Evolutionary conservation across 2,888 invertebrate species (phyloP).

Genomic region (Lasioglossum figueresi): DNA sequence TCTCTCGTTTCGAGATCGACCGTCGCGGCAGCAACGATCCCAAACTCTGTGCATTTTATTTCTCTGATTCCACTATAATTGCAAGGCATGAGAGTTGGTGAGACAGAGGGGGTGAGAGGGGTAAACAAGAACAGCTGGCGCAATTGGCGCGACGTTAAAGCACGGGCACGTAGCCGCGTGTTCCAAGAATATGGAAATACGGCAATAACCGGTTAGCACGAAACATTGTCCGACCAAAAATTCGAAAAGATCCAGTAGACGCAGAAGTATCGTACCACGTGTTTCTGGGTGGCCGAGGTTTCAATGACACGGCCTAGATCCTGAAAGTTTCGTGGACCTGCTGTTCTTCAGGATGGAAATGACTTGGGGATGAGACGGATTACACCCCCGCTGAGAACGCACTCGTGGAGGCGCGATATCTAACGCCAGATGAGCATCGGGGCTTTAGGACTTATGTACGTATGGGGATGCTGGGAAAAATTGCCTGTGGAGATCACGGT

Average conservation of each 20-base stretch:
- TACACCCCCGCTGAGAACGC: background rate
- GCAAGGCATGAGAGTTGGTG: background rate
- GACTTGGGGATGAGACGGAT: background rate
- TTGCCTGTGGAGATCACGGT: background rate
- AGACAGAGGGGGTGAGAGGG: background rate
- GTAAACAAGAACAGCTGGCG: conserved; percentile 52
- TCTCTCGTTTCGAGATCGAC: background rate
- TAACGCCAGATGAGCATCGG: background rate
- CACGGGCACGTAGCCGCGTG: conserved; percentile 34
- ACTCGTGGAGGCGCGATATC: background rate
- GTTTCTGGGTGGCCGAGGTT: background rate
- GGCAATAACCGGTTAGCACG: conserved; percentile 25
- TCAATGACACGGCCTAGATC: background rate
- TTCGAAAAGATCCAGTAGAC: conserved; percentile 27
- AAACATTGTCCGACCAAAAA: conserved; percentile 53
- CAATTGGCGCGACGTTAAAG: conserved; percentile 38
- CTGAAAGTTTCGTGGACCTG: background rate
- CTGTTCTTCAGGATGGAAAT: background rate
- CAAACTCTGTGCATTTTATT: conserved; percentile 40
- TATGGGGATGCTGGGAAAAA: background rate
- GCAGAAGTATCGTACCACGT: background rate
- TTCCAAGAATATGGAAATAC: conserved; percentile 47
- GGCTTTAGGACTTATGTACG: background rate
- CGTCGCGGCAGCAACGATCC: background rate
- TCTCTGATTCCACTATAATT: conserved; percentile 43